Base-by-base conservation (phyloP, 2,113 vertebrate genomes). In the Dipodomys ordii region DNA sequence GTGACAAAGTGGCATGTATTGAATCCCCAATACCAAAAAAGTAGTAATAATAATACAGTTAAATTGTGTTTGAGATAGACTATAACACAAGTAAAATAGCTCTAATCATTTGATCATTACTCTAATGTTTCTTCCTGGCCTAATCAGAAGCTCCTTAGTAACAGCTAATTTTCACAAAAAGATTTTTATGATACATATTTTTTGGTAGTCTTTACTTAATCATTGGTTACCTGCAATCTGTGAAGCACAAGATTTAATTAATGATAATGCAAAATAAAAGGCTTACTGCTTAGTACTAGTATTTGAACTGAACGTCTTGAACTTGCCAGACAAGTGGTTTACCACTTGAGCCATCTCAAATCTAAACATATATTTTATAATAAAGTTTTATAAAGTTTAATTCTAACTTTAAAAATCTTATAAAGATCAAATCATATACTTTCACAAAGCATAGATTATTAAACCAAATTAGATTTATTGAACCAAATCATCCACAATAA, bases 251-350 rank as follows among this genome's bases (percentile, higher is more conserved):
- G 60, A 69, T 39, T 65, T 62, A 76, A 90, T 46, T 74, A 78
- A 92, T 67, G 60, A 62, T 62, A 88, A 60, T 23, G 39, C 23
- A 85, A 91, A 77, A 88, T 85, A 88, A 91, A 77, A 32, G 25
- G 2, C 53, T 85, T 35, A 67, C 79, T 53, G 22, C 79, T 49
- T 49, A 49, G 49, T 49, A 49, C 49, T 49, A 49, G 49, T 1
- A 12, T 49, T 49, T 49, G 49, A 49, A 49, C 49, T 49, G 9
- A 49, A 49, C 1, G 49, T 12, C 49, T 49, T 49, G 49, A 49
- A 49, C 49, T 49, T 49, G 49, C 49, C 12, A 49, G 49, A 11
- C 49, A 49, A 49, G 49, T 49, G 49, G 49, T 4, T 11, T 49
- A 49, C 49, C 49, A 49, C 10, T 49, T 49, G 49, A 49, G 49